Evolutionary conservation across 2,888 invertebrate genomes (phyloP).

Genomic region (Chymomyza procnemis): DNA sequence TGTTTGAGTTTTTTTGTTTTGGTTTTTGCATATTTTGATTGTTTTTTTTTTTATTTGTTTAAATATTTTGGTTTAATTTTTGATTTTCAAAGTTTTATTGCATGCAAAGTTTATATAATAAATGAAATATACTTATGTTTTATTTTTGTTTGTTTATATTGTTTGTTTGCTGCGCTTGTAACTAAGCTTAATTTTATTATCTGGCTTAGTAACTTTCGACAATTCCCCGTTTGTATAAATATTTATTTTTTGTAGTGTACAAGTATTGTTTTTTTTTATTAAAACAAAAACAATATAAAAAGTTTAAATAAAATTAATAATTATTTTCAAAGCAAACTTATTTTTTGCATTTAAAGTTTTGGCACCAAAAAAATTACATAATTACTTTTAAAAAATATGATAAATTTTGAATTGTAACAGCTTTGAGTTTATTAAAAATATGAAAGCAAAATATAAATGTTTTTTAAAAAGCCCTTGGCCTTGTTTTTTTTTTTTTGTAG

Average conservation of each 20-base stretch:
- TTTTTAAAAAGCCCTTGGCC: not conserved
- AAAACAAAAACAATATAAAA: conserved; percentile 16
- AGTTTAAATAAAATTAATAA: conserved; percentile 10
- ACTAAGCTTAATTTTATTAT: conserved; percentile 27
- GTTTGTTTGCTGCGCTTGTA: conserved; percentile 21
- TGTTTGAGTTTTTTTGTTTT: conserved; percentile 28
- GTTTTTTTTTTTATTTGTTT: conserved; percentile 19
- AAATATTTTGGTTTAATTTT: conserved; percentile 50
- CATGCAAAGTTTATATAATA: conserved; percentile 25
- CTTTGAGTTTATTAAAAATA: conserved; percentile 18
- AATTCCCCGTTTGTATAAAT: conserved; percentile 44
- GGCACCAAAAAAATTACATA: conserved; percentile 55
- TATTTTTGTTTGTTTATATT: conserved; percentile 20
- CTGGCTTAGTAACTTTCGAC: conserved; percentile 62
- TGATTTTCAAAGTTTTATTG: conserved; percentile 41
- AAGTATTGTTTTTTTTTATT: too few relatives aligned
- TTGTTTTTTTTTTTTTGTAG: not conserved
- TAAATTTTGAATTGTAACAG: not conserved
- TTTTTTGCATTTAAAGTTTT: conserved; percentile 48
- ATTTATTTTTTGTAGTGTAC: conserved; percentile 7
- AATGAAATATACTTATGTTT: conserved; percentile 17
- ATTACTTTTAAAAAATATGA: not conserved
- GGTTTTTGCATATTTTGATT: conserved; percentile 13
- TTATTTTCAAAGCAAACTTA: conserved; percentile 45
- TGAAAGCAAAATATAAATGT: conserved; percentile 14